These are phyloP conservation scores for Propithecus deckenii DNA, from an alignment of 2,797 vertebrate genomes.

Conservation along the genomic window DNA sequence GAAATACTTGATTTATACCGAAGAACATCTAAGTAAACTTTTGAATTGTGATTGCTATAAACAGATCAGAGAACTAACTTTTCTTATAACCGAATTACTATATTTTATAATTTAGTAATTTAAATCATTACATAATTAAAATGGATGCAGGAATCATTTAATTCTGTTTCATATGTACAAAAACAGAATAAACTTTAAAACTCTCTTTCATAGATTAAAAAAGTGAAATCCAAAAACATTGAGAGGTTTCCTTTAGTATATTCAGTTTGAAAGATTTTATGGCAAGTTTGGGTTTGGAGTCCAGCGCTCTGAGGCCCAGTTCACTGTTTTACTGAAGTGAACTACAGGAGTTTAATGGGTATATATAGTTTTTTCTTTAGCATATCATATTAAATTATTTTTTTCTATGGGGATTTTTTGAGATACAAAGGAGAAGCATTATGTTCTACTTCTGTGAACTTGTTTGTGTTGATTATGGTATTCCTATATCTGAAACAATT, in stretches of 20 bases:
- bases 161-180: not conserved
- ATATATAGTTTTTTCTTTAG: not conserved
- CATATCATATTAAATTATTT: not conserved
- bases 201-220: not conserved
- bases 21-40: not conserved
- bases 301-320: not conserved
- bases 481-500: not conserved
- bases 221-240: not conserved
- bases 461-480: not conserved
- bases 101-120: not conserved
- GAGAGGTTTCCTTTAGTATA: not conserved
- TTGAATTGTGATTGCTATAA: not conserved
- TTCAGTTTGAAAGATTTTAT: not conserved
- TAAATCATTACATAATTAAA: not conserved
- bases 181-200: not conserved
- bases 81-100: not conserved
- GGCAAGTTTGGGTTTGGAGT: not conserved
- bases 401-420: not conserved
- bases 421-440: not conserved
- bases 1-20: not conserved
- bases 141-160: not conserved
- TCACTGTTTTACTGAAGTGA: not conserved
- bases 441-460: not conserved
- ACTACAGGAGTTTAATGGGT: not conserved
- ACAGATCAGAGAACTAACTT: not conserved